Evolutionary conservation across 2,888 invertebrate species (phyloP).

Genomic region (Arctia plantaginis): DNA sequence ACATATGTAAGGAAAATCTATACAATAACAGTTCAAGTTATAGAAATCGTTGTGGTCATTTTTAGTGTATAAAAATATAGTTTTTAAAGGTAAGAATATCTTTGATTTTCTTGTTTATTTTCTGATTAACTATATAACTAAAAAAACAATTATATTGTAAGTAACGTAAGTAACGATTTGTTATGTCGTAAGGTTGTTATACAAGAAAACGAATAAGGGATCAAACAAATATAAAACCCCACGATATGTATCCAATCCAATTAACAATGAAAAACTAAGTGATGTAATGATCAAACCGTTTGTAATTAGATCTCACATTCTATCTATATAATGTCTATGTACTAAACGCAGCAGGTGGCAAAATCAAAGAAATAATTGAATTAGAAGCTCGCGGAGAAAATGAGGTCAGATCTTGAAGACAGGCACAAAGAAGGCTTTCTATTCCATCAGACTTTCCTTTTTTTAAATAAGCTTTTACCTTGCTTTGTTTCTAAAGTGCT

Average conservation of each 20-base stretch:
- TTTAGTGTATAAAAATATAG: no score
- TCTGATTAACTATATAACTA: no score
- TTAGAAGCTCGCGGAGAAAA: slow-evolving; percentile 66
- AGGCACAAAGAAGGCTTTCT: slow-evolving; percentile 56
- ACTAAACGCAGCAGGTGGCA: slow-evolving; percentile 44
- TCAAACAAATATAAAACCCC: background rate
- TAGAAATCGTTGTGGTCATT: background rate
- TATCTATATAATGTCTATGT: slow-evolving; percentile 11
- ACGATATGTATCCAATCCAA: background rate
- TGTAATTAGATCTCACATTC: background rate
- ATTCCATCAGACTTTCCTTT: slow-evolving; percentile 63
- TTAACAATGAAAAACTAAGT: background rate
- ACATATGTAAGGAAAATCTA: no score
- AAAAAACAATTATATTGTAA: no score
- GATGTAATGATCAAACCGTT: background rate
- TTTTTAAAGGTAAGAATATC: no score
- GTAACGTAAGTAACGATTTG: no score
- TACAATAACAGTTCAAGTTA: no score
- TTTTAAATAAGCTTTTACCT: slow-evolving; percentile 45
- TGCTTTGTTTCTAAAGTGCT: slow-evolving; percentile 25
- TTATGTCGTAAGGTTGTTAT: no score
- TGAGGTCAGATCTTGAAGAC: slow-evolving; percentile 36
- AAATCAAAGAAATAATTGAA: slow-evolving; percentile 68
- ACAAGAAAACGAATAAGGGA: background rate
- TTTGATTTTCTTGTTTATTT: no score